Base-by-base conservation (phyloP, 2,113 vertebrate genomes). In the Lagopus muta region DNA sequence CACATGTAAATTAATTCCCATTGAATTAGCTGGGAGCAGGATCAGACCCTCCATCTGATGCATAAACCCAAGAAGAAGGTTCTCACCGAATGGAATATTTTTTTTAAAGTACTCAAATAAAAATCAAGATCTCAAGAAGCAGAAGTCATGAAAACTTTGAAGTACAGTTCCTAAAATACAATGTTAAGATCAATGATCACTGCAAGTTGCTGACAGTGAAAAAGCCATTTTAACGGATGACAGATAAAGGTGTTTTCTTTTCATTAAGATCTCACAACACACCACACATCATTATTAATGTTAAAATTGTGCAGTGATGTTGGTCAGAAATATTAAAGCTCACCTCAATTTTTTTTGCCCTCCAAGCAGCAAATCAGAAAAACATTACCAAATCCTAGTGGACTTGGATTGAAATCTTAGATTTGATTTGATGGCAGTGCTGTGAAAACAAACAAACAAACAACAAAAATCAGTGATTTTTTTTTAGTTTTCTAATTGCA, bases 381-480 rank as follows among this genome's bases (percentile, higher is more conserved):
- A 18, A 5, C 1, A 2, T 12, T 79, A 14, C 55, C 17, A 60
- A 58, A 16, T 1, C 0, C 14, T 27, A 64, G 8, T 47, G 30
- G 15, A 43, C 10, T 27, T 1, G 8, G 24, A 67, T 48, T 40
- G 8, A 77, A 61, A 82, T 34, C 8, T 57, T 10, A 27, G 6
- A 21, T 17, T 36, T 62, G 9, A 43, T 67, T 85, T 82, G 36
- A 45, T 22, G 8, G 16, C 18, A 58, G 7, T 10, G 30, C 5
- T 11, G 4, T 71, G 42, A 75, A 90, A 74, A 11, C 18, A 62
- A 64, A 30, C 1, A 40, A 60, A 45, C 1, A 40, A 60, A 45
- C 1, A 45, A 36, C 4, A 47, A 77, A 27, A 5, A 1, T 3
- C 5, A 20, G 32, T 65, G 2, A 28, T 5, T 58, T 28, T 65